Evolutionary conservation across 1,140 invertebrate genomes (phyloP), one percentile per base, ranked within the genome.

Genomic region (Ips typographus): DNA sequence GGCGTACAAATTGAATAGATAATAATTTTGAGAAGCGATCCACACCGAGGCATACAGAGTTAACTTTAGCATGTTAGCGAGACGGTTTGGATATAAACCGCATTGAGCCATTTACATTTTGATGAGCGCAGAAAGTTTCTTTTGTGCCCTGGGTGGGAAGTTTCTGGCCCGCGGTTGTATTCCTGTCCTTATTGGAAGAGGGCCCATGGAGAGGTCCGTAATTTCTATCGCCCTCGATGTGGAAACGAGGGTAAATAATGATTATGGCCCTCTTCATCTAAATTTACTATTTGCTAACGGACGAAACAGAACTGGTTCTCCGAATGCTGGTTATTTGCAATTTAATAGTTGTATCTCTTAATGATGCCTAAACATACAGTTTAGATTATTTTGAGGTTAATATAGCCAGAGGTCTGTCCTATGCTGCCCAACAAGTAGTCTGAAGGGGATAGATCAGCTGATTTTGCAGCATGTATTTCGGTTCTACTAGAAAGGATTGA

Each of bases 101-200:
- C 75, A 74, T 74, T 71, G 72, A 73, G 69, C 73, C 73, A 76
- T 76, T 76, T 76, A 76, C 73, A 76, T 76, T 76, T 74, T 76
- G 75, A 76, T 76, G 73, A 74, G 75, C 67, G 70, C 40, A 22
- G 39, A 68, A 74, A 76, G 72, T 74, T 74, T 74, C 73, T 76
- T 75, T 75, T 75, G 69, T 74, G 68, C 67, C 64, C 42, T 22
- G 22, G 22, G 0, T 37, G 37, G 65, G 47, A 22, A 51, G 53
- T 41, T 58, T 67, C 41, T 40, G 49, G 5, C 41, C 47, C 53
- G 39, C 41, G 44, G 41, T 52, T 49, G 41, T 37, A 47, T 49
- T 37, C 36, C 41, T n/a, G 4, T 73, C 66, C 65, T 44, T 62
- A 71, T 71, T 57, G 61, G 67, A 65, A 68, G 65, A 71, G 70